Base-by-base conservation (phyloP, 2,888 invertebrate species). In the Hesperia comma region DNA sequence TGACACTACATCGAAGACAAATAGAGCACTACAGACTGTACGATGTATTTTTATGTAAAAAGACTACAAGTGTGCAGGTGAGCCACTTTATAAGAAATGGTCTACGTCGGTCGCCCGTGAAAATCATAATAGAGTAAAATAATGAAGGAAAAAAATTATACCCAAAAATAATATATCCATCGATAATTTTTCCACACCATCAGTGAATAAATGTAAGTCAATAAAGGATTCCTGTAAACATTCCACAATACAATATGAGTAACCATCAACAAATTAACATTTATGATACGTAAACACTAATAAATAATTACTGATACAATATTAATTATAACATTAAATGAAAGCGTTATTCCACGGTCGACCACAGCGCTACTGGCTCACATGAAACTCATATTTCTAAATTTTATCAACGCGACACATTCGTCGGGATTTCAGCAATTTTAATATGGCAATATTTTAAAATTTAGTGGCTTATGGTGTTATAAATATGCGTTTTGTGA, bases 401-500 rank as follows among this genome's bases (percentile, higher is more conserved):
- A 66, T 66, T 41, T 66, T 66, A 66, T 66, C 58, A 53, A 43
- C 64, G 15, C 32, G 15, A 12, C 51, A 17, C 64, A 53, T 64
- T 53, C 64, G 43, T 66, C 32, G 58, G 14, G 41, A 41, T 26
- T 26, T 51, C 5, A 51, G 21, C 51, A 51, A 26, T 60, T 66
- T 74, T 74, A 74, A 74, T 72, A 71, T 70, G 70, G 71, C 71
- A 74, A 73, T 73, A 73, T 71, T 74, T 74, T 74, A 71, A 73
- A 74, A 72, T 70, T 72, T 72, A 71, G 69, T 70, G 64, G 64
- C 69, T 72, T 69, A 70, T 69, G 70, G 69, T 69, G 70, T 69
- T 70, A 70, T 75, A 73, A 73, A 75, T 72, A 72, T 69, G 71
- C 63, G 71, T 74, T 73, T 72, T 70, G 79, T 78, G 77, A 78